Evolutionary conservation across 2,888 invertebrate species (phyloP).

Genomic region (Drosophila limbata): DNA sequence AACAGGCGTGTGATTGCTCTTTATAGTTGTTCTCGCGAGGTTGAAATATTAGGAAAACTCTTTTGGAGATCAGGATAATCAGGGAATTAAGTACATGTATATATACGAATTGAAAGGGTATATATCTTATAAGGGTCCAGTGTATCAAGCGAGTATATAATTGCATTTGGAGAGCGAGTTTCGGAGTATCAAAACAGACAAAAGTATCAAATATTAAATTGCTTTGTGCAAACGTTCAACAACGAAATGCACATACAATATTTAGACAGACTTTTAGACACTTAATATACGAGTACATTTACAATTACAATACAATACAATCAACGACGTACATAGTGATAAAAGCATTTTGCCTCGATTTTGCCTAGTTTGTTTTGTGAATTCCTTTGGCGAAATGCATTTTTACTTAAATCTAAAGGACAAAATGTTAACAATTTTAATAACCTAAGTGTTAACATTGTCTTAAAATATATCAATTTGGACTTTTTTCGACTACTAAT

Average conservation of each 20-base stretch:
- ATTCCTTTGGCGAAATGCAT: slow-evolving; percentile 78
- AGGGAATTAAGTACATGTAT: slow-evolving; percentile 60
- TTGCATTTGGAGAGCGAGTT: slow-evolving; percentile 59
- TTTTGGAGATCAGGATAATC: slow-evolving; percentile 60
- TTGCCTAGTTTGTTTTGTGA: slow-evolving; percentile 53
- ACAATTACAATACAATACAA: slow-evolving; percentile 44
- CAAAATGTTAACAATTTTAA: slow-evolving; percentile 59
- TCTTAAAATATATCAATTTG: slow-evolving; percentile 68
- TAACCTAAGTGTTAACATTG: slow-evolving; percentile 57
- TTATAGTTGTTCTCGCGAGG: background rate
- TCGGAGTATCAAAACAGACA: slow-evolving; percentile 72
- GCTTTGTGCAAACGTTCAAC: slow-evolving; percentile 43
- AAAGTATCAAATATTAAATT: slow-evolving; percentile 61
- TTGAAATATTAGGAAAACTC: slow-evolving; percentile 26
- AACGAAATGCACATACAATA: slow-evolving; percentile 36
- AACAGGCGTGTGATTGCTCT: slow-evolving; percentile 13
- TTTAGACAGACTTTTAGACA: slow-evolving; percentile 56
- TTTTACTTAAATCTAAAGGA: slow-evolving; percentile 53
- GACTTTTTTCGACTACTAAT: slow-evolving; percentile 65
- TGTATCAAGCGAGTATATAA: slow-evolving; percentile 48
- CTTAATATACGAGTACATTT: slow-evolving; percentile 37
- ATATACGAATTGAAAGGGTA: slow-evolving; percentile 24
- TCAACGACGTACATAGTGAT: slow-evolving; percentile 48
- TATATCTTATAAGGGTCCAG: slow-evolving; percentile 12
- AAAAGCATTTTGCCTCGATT: slow-evolving; percentile 61